Conservation (phyloP, 2,113 vertebrate species). For the Gavia stellata region DNA sequence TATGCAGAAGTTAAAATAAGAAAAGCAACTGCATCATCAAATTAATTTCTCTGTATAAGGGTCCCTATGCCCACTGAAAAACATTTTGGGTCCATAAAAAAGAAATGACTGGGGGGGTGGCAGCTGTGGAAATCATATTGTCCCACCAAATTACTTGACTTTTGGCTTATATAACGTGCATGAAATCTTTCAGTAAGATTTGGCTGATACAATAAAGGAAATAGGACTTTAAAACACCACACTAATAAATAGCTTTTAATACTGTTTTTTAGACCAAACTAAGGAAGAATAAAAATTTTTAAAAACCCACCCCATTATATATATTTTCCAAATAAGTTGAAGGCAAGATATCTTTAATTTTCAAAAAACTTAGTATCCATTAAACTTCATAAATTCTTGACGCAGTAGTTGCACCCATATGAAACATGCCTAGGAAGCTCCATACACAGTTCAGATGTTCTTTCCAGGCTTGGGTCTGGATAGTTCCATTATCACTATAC, state of each 20-base stretch:
- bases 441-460: neutral
- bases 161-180: neutral
- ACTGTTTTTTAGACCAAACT: neutral
- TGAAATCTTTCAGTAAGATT: neutral
- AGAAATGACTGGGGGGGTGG: fast-evolving
- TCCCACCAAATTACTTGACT: neutral
- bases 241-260: neutral
- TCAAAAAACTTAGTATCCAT: neutral
- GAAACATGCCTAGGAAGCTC: neutral
- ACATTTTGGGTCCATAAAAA: neutral
- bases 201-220: neutral
- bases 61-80: neutral
- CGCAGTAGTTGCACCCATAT: neutral
- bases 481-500: neutral
- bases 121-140: neutral
- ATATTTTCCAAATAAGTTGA: neutral
- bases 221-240: neutral
- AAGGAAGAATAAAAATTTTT: neutral
- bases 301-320: neutral
- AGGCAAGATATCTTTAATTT: neutral
- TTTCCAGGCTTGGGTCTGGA: neutral
- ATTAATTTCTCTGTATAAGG: neutral
- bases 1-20: neutral
- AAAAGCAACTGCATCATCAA: neutral
- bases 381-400: neutral